phyloP scores from a whole-genome alignment of 2,888 invertebrate species.

The Nomada flava region DNA sequence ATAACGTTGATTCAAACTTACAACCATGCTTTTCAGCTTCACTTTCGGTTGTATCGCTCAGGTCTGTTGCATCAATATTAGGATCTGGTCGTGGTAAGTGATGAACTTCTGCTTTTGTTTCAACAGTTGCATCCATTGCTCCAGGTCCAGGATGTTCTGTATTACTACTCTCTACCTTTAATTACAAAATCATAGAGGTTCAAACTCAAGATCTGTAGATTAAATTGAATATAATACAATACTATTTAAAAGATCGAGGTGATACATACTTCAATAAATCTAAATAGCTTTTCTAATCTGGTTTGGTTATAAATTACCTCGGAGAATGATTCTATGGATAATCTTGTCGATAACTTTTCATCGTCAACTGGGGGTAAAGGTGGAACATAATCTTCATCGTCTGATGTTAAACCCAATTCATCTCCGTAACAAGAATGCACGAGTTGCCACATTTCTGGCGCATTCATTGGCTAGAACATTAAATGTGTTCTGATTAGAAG shows the following conservation, averaged over 20 bases:
- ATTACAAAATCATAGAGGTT: conserved; percentile 40
- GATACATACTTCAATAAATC: conserved; percentile 5
- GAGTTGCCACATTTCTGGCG: conserved; percentile 88
- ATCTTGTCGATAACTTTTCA: conserved; percentile 81
- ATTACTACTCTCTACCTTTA: conserved; percentile 56
- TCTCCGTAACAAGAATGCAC: conserved; percentile 97
- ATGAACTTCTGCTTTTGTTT: conserved; percentile 54
- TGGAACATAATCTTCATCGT: conserved; percentile 94
- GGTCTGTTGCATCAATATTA: conserved; percentile 88
- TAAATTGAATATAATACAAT: background rate
- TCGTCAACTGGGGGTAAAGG: conserved; percentile 76
- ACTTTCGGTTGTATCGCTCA: conserved; percentile 93
- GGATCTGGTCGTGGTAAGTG: conserved; percentile 70
- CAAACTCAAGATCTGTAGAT: background rate
- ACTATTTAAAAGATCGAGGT: background rate
- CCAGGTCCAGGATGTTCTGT: conserved; percentile 65
- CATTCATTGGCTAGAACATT: conserved; percentile 85
- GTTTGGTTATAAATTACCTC: conserved; percentile 77
- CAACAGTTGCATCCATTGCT: conserved; percentile 42
- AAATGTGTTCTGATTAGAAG: conserved; percentile 23
- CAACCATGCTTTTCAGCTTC: conserved; percentile 88
- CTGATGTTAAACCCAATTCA: conserved; percentile 96
- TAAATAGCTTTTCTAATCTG: background rate
- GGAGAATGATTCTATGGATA: conserved; percentile 85
- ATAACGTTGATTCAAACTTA: conserved; percentile 53